phyloP scores from a whole-genome alignment of 2,113 vertebrate genomes.

The Thamnophis sirtalis region DNA sequence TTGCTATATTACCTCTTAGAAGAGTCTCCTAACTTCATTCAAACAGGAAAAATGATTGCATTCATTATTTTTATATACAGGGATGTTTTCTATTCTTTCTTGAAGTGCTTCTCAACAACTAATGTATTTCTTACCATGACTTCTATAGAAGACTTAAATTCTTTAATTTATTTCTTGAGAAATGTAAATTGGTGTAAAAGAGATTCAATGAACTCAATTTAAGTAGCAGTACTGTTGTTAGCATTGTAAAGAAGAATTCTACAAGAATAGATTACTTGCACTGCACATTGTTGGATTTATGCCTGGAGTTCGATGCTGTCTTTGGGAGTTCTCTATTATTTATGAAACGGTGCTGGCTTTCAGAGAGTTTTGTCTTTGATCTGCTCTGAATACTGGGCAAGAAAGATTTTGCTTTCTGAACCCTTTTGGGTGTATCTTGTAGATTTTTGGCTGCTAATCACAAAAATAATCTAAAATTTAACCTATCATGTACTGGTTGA shows the following conservation, averaged over 20 bases:
- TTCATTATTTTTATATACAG: neutral
- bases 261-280: neutral
- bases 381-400: neutral
- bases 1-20: neutral
- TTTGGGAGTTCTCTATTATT: neutral
- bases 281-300: neutral
- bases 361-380: neutral
- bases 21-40: neutral
- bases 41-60: neutral
- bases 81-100: neutral
- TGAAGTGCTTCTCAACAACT: neutral
- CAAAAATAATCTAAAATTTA: neutral
- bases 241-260: neutral
- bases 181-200: neutral
- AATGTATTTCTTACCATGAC: neutral
- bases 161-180: neutral
- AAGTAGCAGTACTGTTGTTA: neutral
- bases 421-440: neutral
- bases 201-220: neutral
- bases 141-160: neutral
- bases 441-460: neutral
- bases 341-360: neutral
- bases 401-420: neutral
- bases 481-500: neutral
- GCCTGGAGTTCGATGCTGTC: neutral